Evolutionary conservation across 2,888 invertebrate species (phyloP).

Genomic region (Itoplectis maculator): DNA sequence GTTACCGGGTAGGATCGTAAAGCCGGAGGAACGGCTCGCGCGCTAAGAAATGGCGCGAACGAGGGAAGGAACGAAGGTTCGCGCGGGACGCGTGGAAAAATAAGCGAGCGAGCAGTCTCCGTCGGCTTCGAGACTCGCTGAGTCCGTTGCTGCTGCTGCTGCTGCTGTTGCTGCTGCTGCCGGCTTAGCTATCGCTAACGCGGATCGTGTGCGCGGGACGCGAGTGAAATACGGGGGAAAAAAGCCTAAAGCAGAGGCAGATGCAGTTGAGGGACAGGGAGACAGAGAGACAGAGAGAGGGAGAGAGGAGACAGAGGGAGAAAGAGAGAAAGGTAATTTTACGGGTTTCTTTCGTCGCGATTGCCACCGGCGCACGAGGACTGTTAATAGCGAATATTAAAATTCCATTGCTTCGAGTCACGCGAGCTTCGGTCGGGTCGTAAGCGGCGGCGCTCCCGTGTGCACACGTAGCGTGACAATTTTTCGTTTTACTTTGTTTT

Average conservation of each 20-base stretch:
- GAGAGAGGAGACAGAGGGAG: not conserved
- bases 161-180: too few species aligned
- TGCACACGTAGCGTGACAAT: slow-evolving; percentile 14
- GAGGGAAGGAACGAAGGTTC: slow-evolving; percentile 19
- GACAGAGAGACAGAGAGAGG: not conserved
- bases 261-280: not conserved
- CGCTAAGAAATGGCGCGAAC: slow-evolving; percentile 34
- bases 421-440: slow-evolving; percentile 45
- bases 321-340: slow-evolving; percentile 47
- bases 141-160: not conserved
- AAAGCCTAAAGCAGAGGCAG: slow-evolving; percentile 1
- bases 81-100: slow-evolving; percentile 23
- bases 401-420: slow-evolving; percentile 66
- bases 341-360: slow-evolving; percentile 66
- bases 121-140: slow-evolving; percentile 30
- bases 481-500: slow-evolving; percentile 1
- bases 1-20: slow-evolving; percentile 69
- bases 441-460: not conserved
- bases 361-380: slow-evolving; percentile 72
- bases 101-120: not conserved
- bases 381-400: slow-evolving; percentile 63
- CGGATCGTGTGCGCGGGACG: slow-evolving; percentile 50
- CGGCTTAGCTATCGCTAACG: slow-evolving; percentile 50
- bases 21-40: slow-evolving; percentile 55
- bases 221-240: slow-evolving; percentile 29